A percentile compares a stretch with the other conserved stretches of the same genome.
Evolutionary conservation across 1,140 invertebrate species (phyloP).

Genomic region (Muscidifurax raptorellus): DNA sequence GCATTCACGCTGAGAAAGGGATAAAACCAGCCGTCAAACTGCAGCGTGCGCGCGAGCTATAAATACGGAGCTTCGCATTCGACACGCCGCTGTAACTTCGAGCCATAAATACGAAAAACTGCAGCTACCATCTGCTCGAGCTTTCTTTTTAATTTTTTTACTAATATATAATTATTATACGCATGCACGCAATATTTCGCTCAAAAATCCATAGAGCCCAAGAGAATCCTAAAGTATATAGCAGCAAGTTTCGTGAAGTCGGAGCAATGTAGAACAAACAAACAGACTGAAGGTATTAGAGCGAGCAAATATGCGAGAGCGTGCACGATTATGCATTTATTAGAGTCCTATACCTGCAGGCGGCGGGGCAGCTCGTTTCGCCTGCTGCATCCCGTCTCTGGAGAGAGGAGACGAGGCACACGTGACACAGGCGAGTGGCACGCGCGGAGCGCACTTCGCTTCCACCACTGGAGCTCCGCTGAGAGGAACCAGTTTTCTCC

Average conservation of each 20-base stretch:
- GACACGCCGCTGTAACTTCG: not conserved
- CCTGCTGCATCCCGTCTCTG: constrained; percentile 8
- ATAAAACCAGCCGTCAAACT: not conserved
- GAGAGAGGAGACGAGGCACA: constrained; percentile 60
- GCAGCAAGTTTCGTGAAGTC: not conserved
- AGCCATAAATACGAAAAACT: not conserved
- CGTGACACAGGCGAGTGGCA: constrained; percentile 74
- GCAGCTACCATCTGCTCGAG: not conserved
- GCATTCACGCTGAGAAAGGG: not conserved
- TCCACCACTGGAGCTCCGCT: constrained; percentile 53
- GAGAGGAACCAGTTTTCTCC: constrained; percentile 70
- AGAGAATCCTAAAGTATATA: not conserved
- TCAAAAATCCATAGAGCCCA: not conserved
- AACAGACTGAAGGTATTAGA: not conserved
- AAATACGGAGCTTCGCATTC: not conserved
- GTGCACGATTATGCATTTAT: constrained; percentile 28
- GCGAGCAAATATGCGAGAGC: not conserved
- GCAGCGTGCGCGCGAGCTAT: no score
- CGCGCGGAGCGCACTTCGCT: constrained; percentile 70
- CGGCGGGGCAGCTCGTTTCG: constrained; percentile 61
- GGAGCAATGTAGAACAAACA: constrained; percentile 26
- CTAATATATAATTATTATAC: no score
- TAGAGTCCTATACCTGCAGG: constrained; percentile 52
- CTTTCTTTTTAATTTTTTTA: not conserved
- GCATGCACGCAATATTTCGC: not conserved